Conservation (phyloP, 2,888 invertebrate species). For the Cephalotes varians region DNA sequence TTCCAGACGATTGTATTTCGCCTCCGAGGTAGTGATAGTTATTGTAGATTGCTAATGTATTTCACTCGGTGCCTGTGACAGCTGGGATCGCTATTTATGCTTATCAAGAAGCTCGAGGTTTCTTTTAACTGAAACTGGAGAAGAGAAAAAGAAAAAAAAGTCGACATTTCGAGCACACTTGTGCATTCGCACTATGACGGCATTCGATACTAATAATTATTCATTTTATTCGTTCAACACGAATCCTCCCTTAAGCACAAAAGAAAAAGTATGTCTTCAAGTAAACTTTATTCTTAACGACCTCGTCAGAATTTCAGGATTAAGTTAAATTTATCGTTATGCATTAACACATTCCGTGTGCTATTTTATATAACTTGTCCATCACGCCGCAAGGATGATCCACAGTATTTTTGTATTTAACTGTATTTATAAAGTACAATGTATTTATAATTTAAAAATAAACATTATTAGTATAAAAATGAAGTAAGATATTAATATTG, state of each 20-base stretch:
- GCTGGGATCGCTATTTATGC: conserved; percentile 62
- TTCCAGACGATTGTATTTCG: conserved; percentile 65
- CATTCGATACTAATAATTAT: background rate
- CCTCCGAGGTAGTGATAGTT: conserved; percentile 83
- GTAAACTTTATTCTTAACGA: background rate
- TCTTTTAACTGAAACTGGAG: background rate
- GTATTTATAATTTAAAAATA: too few species aligned
- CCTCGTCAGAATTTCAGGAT: background rate
- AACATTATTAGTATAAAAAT: too few species aligned
- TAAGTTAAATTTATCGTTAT: background rate
- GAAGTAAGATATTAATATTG: too few species aligned
- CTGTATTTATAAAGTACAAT: too few species aligned
- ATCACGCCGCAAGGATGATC: too few species aligned
- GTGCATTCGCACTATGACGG: background rate
- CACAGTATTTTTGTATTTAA: too few species aligned
- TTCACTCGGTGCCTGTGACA: conserved; percentile 79
- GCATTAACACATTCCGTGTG: too few species aligned
- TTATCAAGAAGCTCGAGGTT: background rate
- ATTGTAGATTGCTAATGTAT: conserved; percentile 77
- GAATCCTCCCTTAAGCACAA: background rate
- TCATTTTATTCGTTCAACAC: background rate
- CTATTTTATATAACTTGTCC: too few species aligned
- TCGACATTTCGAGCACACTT: background rate
- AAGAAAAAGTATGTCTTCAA: background rate
- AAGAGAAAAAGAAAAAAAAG: background rate